Conservation (phyloP, 1,140 invertebrate species). For the Drosophila hydei region DNA sequence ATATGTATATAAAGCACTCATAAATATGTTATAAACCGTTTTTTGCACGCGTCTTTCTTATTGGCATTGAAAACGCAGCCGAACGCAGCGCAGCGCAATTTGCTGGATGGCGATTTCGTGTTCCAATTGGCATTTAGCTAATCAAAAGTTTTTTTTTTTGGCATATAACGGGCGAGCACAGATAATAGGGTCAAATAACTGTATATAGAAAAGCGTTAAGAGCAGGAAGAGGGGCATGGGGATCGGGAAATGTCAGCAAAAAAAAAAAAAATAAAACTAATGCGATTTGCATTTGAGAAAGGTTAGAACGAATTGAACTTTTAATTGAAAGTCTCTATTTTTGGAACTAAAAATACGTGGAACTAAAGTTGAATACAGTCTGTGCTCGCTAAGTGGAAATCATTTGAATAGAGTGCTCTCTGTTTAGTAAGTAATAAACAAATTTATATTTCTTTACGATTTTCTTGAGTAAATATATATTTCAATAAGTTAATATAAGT, state of each 20-base stretch:
- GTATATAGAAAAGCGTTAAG: conserved; percentile 10
- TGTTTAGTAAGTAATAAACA: neutral
- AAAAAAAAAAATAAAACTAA: no score
- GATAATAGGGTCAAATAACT: conserved; percentile 48
- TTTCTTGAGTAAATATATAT: no score
- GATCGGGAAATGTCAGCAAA: conserved; percentile 3
- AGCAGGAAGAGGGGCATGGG: neutral
- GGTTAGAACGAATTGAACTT: conserved; percentile 12
- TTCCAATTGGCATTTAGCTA: conserved; percentile 44
- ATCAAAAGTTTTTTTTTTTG: conserved; percentile 34
- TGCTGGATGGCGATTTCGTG: conserved; percentile 39
- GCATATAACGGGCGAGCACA: conserved; percentile 16
- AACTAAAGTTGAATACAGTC: neutral
- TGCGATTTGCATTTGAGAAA: conserved; percentile 17
- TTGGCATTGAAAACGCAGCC: conserved; percentile 63
- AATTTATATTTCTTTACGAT: no score
- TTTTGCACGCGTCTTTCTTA: conserved; percentile 74
- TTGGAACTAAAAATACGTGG: neutral
- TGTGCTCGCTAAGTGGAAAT: neutral
- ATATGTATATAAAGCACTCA: conserved; percentile 21
- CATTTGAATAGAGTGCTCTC: neutral
- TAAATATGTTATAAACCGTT: conserved; percentile 60
- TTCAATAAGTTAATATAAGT: no score
- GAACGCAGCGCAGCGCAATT: neutral
- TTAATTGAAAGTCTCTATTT: conserved; percentile 4